phyloP scores from a whole-genome alignment of 2,797 vertebrate genomes.

The Lycodopsis pacificus region DNA sequence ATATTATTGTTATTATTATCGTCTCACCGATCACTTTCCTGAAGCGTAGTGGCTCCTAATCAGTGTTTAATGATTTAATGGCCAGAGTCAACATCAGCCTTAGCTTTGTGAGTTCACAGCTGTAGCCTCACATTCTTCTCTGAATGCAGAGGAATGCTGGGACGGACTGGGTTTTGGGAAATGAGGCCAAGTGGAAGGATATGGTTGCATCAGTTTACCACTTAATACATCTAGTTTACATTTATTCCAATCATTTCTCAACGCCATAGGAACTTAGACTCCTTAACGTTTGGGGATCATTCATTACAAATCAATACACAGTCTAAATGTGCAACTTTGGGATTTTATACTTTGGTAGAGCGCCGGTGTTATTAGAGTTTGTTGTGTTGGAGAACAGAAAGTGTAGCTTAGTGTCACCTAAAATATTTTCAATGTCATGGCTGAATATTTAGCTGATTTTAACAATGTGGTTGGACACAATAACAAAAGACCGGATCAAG shows the following conservation, averaged over 20 bases:
- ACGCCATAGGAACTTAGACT: background rate
- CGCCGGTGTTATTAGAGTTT: no score
- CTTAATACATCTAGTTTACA: background rate
- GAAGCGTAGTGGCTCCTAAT: constrained; percentile 44
- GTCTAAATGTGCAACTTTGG: background rate
- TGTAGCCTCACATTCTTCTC: constrained; percentile 41
- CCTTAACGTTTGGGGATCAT: background rate
- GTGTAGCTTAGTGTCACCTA: no score
- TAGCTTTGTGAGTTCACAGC: constrained; percentile 40
- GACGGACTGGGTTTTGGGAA: background rate
- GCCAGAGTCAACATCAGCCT: constrained; percentile 61
- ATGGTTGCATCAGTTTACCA: constrained; percentile 1
- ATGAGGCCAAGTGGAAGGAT: constrained; percentile 13
- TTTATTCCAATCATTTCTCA: background rate
- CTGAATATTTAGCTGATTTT: background rate
- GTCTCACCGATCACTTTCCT: constrained; percentile 21
- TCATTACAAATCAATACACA: background rate
- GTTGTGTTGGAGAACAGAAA: no score
- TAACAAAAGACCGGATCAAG: background rate
- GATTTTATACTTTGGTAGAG: background rate
- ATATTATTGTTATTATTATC: constrained; percentile 23
- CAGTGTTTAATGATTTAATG: constrained; percentile 60
- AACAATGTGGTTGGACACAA: background rate
- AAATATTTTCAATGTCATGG: background rate
- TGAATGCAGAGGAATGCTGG: constrained; percentile 43